These are phyloP conservation scores for Aplysina aerophoba DNA, from an alignment of 37 sponge, comb jelly and placozoan genomes.

Conservation along the genomic window DNA sequence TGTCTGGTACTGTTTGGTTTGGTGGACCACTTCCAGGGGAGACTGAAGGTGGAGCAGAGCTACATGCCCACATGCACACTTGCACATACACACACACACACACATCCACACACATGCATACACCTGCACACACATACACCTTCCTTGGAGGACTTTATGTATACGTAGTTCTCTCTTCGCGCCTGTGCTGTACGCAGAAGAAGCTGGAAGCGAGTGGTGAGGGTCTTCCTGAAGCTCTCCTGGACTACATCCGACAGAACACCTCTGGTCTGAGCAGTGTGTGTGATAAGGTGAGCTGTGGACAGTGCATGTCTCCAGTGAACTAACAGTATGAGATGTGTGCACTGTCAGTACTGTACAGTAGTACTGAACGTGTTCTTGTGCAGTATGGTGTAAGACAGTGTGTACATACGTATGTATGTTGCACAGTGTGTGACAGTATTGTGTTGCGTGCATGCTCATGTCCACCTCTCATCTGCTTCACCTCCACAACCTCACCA, in stretches of 20 bases:
- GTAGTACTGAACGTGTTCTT: too few relatives aligned
- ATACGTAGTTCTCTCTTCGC: background rate
- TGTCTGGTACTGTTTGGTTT: slow-evolving; percentile 72
- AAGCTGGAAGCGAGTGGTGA: slow-evolving; percentile 26
- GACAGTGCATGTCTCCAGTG: background rate
- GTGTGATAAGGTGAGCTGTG: slow-evolving; percentile 92
- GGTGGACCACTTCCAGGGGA: slow-evolving; percentile 65
- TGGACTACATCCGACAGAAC: slow-evolving; percentile 79
- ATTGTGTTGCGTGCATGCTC: background rate
- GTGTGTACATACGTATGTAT: background rate
- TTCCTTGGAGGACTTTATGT: too few relatives aligned
- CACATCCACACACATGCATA: too few relatives aligned
- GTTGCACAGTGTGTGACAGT: too few relatives aligned
- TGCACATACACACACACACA: background rate
- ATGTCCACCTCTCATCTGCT: too few relatives aligned
- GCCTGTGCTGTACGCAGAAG: slow-evolving; percentile 32
- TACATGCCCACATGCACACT: background rate
- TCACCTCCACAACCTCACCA: background rate
- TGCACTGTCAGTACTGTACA: too few relatives aligned
- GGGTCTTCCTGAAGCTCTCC: slow-evolving; percentile 49
- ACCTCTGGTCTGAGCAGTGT: slow-evolving; percentile 48
- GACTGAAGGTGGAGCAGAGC: slow-evolving; percentile 61
- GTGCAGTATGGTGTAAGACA: too few relatives aligned
- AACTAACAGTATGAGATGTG: too few relatives aligned
- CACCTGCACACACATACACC: too few relatives aligned